Evolutionary conservation across 2,113 vertebrate genomes (phyloP).

Genomic region (Scatophagus argus): DNA sequence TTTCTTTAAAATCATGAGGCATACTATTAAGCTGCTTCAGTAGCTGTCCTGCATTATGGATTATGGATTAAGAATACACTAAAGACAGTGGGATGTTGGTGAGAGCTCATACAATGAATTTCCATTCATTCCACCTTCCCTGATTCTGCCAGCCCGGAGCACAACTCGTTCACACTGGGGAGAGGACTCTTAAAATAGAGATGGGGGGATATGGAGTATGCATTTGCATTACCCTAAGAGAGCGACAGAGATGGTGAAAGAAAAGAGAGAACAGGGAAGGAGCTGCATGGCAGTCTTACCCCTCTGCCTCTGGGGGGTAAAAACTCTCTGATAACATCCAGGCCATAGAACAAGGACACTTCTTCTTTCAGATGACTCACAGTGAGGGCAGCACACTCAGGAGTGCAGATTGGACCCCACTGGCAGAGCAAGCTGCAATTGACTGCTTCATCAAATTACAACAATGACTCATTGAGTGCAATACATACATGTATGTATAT

Average conservation of each 20-base stretch:
- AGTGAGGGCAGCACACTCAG: constrained; percentile 47
- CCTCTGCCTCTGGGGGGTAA: constrained; percentile 62
- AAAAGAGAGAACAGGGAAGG: constrained; percentile 51
- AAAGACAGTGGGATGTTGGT: constrained; percentile 36
- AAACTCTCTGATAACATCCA: constrained; percentile 73
- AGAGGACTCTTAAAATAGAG: constrained; percentile 76
- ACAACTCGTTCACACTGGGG: constrained; percentile 57
- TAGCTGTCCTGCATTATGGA: constrained; percentile 47
- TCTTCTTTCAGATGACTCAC: constrained; percentile 69
- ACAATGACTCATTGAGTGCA: constrained; percentile 24
- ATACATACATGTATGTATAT: no score
- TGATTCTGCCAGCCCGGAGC: constrained; percentile 67
- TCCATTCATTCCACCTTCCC: constrained; percentile 70
- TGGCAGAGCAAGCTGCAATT: constrained; percentile 56
- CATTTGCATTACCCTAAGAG: constrained; percentile 74
- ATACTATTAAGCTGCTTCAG: constrained; percentile 33
- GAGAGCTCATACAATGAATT: constrained; percentile 44
- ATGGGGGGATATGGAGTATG: constrained; percentile 41
- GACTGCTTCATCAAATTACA: constrained; percentile 68
- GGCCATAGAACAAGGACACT: constrained; percentile 73
- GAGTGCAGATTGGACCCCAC: constrained; percentile 52
- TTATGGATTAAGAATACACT: constrained; percentile 43
- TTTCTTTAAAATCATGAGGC: constrained; percentile 43
- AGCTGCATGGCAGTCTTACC: constrained; percentile 48
- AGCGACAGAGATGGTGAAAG: constrained; percentile 69